Base-by-base conservation (phyloP, 1,140 invertebrate genomes). In the Trinorchestia longiramus region DNA sequence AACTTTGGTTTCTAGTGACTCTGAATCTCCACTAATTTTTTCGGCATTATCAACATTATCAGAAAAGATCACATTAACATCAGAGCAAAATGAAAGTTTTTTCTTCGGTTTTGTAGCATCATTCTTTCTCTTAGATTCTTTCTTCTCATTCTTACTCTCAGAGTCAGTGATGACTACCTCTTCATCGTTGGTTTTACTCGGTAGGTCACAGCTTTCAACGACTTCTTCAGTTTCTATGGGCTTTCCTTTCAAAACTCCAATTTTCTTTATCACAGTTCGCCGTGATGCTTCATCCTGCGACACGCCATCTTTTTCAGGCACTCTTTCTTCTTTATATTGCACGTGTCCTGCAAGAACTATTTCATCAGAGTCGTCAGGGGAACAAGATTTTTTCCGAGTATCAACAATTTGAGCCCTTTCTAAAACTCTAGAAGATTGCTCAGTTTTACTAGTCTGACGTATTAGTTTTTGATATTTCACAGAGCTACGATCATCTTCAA, bases 151-250 rank as follows among this genome's bases (percentile, higher is more conserved):
- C 40, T 43, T 40, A 45, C 40, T 4, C 44, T 45, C 92, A 94
- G 44, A 94, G 15, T 94, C 92, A 94, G 11, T 44, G 44, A 17
- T 94, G 43, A 43, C 43, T 42, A 47, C 92, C 11, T 94, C 92
- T 23, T 94, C 92, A 94, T 40, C 41, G 43, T 40, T 40, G 28
- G 36, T 0, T 0, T 45, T 43, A 47, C 40, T 43, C 8, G 41
- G 36, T 42, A 91, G 15, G 40, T 47, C 44, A n/a, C 28, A 36
- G 40, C 17, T 94, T 95, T 96, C 96, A n/a, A 96, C 87, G 41
- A 96, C 96, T 95, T 96, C 95, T 41, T 96, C 96, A n/a, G 96
- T 96, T 87, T 96, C 95, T 11, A 96, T 87, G 57, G 96, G 95
- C 43, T 96, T 53, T 91, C 96, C 96, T 94, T 96, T 94, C 90